Conservation (phyloP, 2,888 invertebrate species). For the Idaea straminata region DNA sequence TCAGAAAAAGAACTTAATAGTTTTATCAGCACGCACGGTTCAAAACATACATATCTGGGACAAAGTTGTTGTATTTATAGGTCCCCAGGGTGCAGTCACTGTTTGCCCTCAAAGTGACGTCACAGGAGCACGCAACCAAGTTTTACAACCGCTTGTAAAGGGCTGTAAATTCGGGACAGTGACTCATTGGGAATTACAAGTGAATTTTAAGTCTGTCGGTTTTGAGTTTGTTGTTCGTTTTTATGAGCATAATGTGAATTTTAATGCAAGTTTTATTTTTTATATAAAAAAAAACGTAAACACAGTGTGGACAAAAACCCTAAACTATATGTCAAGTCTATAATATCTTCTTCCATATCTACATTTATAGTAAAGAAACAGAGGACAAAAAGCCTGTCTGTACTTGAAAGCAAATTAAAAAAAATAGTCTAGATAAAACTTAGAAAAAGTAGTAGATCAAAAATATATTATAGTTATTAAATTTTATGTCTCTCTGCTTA, state of each 20-base stretch:
- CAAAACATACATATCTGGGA: constrained; percentile 27
- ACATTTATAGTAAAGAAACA: no score
- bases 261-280: not conserved
- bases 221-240: constrained; percentile 9
- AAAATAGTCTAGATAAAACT: no score
- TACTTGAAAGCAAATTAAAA: no score
- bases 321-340: not conserved
- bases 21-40: constrained; percentile 30
- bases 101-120: constrained; percentile 33
- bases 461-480: no score
- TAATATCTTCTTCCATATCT: no score
- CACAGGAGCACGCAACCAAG: constrained; percentile 33
- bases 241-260: not conserved
- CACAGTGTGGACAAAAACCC: not conserved
- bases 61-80: constrained; percentile 42
- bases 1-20: constrained; percentile 21
- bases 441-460: no score
- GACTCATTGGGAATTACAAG: constrained; percentile 31
- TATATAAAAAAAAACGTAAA: not conserved
- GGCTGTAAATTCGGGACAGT: constrained; percentile 10
- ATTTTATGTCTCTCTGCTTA: no score
- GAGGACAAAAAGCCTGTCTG: no score
- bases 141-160: constrained; percentile 39
- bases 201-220: constrained; percentile 22
- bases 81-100: constrained; percentile 35